Percentiles rank a stretch among this genome's conserved stretches.
Evolutionary conservation across 2,797 vertebrate genomes (phyloP).

Genomic region (Atherinosoma microstoma): DNA sequence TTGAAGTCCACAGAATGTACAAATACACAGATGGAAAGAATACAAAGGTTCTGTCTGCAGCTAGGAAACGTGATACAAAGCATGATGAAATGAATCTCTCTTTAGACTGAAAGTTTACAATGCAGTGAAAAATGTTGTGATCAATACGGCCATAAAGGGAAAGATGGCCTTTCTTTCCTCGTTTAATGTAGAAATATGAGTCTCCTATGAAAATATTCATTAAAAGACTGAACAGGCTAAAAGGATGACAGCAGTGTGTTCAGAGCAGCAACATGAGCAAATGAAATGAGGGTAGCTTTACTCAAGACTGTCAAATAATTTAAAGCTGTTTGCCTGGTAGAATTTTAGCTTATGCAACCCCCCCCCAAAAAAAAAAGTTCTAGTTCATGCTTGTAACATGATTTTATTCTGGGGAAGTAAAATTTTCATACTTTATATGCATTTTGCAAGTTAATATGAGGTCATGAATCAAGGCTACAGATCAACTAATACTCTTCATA

Average conservation of each 20-base stretch:
- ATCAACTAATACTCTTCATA: neutral
- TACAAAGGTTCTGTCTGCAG: slow-evolving; percentile 15
- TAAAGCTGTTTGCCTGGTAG: slow-evolving; percentile 47
- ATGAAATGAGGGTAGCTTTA: slow-evolving; percentile 46
- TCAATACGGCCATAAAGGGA: slow-evolving; percentile 36
- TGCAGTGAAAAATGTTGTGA: slow-evolving; percentile 18
- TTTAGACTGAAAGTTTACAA: slow-evolving; percentile 26
- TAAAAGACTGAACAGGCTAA: slow-evolving; percentile 59
- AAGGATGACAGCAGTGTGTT: slow-evolving; percentile 40
- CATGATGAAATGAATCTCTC: slow-evolving; percentile 31
- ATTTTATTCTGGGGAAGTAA: slow-evolving; percentile 21
- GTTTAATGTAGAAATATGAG: slow-evolving; percentile 58
- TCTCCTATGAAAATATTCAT: slow-evolving; percentile 54
- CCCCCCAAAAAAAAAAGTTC: slow-evolving; percentile 7
- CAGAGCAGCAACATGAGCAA: slow-evolving; percentile 35
- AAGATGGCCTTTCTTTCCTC: slow-evolving; percentile 32
- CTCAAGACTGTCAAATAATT: slow-evolving; percentile 55
- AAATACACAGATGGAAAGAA: slow-evolving; percentile 34
- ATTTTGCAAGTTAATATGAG: neutral
- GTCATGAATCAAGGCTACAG: slow-evolving; percentile 6
- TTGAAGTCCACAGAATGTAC: slow-evolving; percentile 58
- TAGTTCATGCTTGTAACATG: slow-evolving; percentile 19
- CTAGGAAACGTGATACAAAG: slow-evolving; percentile 31
- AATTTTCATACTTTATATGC: slow-evolving; percentile 17
- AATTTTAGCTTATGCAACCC: slow-evolving; percentile 43